phyloP scores from a whole-genome alignment of 2,888 invertebrate genomes.

The Dendrolimus pini region DNA sequence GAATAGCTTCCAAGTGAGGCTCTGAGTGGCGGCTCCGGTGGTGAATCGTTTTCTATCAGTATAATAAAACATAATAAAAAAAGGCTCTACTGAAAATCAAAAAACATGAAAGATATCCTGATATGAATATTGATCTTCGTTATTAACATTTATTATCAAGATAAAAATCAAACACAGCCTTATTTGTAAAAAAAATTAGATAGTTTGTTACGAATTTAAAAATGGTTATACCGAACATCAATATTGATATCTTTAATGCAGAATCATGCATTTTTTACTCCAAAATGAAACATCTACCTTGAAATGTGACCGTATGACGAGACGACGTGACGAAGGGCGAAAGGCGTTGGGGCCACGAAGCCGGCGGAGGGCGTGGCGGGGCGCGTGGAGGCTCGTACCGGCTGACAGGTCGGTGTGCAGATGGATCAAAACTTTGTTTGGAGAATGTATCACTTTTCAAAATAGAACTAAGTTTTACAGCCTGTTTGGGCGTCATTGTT shows the following conservation, averaged over 20 bases:
- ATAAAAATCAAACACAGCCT: neutral
- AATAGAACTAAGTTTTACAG: slow-evolving; percentile 69
- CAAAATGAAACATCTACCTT: slow-evolving; percentile 78
- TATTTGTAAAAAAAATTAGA: neutral
- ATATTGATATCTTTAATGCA: slow-evolving; percentile 35
- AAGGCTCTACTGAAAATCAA: slow-evolving; percentile 36
- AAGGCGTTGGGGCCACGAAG: slow-evolving; percentile 59
- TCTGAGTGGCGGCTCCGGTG: slow-evolving; percentile 81
- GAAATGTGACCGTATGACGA: slow-evolving; percentile 83
- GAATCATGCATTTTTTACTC: slow-evolving; percentile 40
- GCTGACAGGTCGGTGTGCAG: slow-evolving; percentile 83
- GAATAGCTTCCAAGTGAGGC: slow-evolving; percentile 71
- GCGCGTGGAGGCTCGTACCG: slow-evolving; percentile 84
- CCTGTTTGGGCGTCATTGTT: slow-evolving; percentile 37
- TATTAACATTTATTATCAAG: neutral
- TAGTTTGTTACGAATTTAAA: neutral
- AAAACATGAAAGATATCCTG: slow-evolving; percentile 20
- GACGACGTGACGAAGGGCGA: slow-evolving; percentile 70
- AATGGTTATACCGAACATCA: slow-evolving; percentile 35
- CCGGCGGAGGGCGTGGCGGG: slow-evolving; percentile 69
- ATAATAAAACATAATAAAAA: slow-evolving; percentile 51
- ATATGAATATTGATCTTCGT: slow-evolving; percentile 30
- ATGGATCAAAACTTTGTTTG: slow-evolving; percentile 84
- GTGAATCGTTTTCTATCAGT: slow-evolving; percentile 77
- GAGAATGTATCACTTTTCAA: slow-evolving; percentile 73